phyloP scores from a whole-genome alignment of 2,888 invertebrate genomes.

The Mamestra brassicae region DNA sequence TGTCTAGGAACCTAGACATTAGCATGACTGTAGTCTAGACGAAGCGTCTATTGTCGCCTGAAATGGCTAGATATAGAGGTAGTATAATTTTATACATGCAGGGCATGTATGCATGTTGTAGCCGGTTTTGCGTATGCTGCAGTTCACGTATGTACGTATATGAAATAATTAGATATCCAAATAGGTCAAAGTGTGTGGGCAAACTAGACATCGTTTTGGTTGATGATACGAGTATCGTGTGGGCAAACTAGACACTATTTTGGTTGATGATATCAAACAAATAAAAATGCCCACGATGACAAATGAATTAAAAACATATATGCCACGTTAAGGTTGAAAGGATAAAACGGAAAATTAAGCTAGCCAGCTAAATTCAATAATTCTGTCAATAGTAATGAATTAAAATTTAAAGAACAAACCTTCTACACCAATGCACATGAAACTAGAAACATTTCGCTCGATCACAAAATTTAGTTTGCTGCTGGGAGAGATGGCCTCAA shows the following conservation, averaged over 20 bases:
- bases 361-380: neutral
- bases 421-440: neutral
- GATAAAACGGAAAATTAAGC: neutral
- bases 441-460: neutral
- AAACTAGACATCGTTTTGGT: neutral
- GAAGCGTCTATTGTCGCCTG: conserved; percentile 33
- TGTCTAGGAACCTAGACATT: conserved; percentile 24
- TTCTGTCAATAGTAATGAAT: neutral
- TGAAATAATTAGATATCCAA: conserved; percentile 18
- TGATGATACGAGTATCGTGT: neutral
- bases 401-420: neutral
- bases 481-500: conserved; percentile 3
- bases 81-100: conserved; percentile 15
- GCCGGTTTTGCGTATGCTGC: conserved; percentile 9
- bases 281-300: neutral
- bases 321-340: neutral
- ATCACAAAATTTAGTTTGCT: neutral
- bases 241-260: neutral
- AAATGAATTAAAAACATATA: neutral
- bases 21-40: conserved; percentile 32
- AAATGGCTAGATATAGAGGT: conserved; percentile 11
- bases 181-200: neutral
- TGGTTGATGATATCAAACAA: neutral
- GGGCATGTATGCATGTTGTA: neutral
- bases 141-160: neutral